These are phyloP conservation scores for Meriones unguiculatus DNA, from an alignment of 2,113 vertebrate species.

Conservation along the genomic window DNA sequence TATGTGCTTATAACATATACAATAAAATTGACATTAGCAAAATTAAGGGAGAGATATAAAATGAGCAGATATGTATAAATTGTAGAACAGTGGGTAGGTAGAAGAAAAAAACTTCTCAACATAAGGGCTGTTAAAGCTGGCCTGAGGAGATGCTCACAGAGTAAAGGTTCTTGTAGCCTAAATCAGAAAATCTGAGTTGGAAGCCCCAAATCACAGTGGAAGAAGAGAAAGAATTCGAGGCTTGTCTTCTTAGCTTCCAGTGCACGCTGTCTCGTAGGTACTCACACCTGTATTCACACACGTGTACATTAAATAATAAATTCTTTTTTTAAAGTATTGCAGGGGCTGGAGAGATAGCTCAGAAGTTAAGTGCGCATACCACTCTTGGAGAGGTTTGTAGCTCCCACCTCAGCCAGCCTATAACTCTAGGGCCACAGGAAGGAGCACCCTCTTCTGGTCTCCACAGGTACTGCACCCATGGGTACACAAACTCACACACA, in stretches of 20 bases:
- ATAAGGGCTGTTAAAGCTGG: slow-evolving; percentile 8
- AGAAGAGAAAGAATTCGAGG: background rate
- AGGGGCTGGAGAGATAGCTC: background rate
- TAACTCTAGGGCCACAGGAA: background rate
- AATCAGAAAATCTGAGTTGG: background rate
- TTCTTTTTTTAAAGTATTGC: background rate
- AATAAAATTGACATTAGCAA: slow-evolving; percentile 34
- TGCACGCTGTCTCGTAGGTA: background rate
- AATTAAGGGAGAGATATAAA: slow-evolving; percentile 4
- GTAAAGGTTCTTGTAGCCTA: background rate
- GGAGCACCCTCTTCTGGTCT: background rate
- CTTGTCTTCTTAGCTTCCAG: background rate
- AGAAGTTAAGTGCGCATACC: background rate
- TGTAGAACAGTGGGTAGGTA: background rate
- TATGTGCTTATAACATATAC: background rate
- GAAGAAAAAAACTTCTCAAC: background rate
- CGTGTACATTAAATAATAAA: background rate
- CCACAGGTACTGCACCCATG: background rate
- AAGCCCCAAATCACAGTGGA: background rate
- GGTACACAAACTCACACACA: background rate
- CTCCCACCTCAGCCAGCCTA: background rate
- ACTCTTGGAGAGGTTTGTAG: background rate
- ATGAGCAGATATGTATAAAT: background rate
- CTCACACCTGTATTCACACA: background rate
- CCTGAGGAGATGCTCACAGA: background rate